These are phyloP conservation scores for Sebastes minor DNA, from an alignment of 2,797 vertebrate genomes.

Conservation along the genomic window DNA sequence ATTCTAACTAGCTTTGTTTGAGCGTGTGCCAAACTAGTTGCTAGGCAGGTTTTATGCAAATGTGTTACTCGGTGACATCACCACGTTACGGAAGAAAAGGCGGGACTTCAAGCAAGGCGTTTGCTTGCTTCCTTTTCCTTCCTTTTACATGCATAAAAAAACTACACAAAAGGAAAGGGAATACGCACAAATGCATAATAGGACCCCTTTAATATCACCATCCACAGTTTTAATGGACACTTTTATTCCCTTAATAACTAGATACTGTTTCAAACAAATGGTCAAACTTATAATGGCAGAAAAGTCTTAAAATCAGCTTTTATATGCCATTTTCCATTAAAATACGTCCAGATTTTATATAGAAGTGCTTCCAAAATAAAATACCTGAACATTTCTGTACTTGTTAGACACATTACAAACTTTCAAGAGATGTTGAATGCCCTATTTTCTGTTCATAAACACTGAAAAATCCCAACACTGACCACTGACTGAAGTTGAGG, in stretches of 20 bases:
- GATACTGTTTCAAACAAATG: not conserved
- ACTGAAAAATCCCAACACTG: not conserved
- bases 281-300: not conserved
- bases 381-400: not conserved
- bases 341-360: not conserved
- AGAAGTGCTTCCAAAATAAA: not conserved
- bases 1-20: too few relatives aligned
- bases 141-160: too few relatives aligned
- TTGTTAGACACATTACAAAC: not conserved
- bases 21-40: too few relatives aligned
- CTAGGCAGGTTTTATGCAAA: too few relatives aligned
- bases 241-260: not conserved
- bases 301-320: not conserved
- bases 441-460: not conserved
- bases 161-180: too few relatives aligned
- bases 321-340: not conserved
- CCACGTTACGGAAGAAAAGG: too few relatives aligned
- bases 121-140: too few relatives aligned
- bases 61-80: too few relatives aligned
- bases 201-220: too few relatives aligned
- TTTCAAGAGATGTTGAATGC: not conserved
- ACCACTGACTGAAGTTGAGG: slow-evolving; percentile 60
- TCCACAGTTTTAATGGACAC: not conserved
- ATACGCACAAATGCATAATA: too few relatives aligned
- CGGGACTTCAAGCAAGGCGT: too few relatives aligned